These are phyloP conservation scores for Chrysopa pallens DNA, from an alignment of 1,140 invertebrate species.

Conservation along the genomic window DNA sequence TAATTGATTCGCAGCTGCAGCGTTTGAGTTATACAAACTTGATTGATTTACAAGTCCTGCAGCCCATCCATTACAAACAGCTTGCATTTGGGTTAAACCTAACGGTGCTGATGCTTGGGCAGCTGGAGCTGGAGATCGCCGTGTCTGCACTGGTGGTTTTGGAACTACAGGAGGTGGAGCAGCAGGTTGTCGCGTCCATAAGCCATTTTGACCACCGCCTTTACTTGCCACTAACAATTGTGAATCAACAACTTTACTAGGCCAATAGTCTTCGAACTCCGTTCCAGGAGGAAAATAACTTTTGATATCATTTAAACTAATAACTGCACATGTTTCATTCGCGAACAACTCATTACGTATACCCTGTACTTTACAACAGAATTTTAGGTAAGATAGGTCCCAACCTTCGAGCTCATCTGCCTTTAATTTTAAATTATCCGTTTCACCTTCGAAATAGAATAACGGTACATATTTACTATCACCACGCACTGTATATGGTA, in stretches of 20 bases:
- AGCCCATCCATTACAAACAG: slow-evolving; percentile 25
- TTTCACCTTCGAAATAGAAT: slow-evolving; percentile 89
- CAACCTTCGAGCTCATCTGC: slow-evolving; percentile 71
- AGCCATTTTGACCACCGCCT: slow-evolving; percentile 30
- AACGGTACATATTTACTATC: slow-evolving; percentile 74
- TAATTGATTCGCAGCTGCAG: slow-evolving; percentile 19
- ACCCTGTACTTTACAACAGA: slow-evolving; percentile 86
- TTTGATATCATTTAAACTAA: slow-evolving; percentile 75
- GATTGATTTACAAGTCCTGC: slow-evolving; percentile 28
- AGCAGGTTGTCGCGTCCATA: slow-evolving; percentile 39
- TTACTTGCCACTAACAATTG: slow-evolving; percentile 44
- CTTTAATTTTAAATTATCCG: slow-evolving; percentile 70
- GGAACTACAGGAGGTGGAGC: slow-evolving; percentile 21
- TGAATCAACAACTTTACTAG: slow-evolving; percentile 63
- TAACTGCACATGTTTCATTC: slow-evolving; percentile 73
- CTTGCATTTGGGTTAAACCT: slow-evolving; percentile 18
- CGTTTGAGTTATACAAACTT: slow-evolving; percentile 17
- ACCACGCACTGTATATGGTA: slow-evolving; percentile 77
- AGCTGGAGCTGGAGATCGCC: slow-evolving; percentile 25
- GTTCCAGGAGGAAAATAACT: slow-evolving; percentile 78
- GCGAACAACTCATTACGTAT: slow-evolving; percentile 80
- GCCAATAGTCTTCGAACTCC: slow-evolving; percentile 81
- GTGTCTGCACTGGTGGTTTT: slow-evolving; percentile 12
- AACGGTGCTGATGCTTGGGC: slow-evolving; percentile 26
- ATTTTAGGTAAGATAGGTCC: slow-evolving; percentile 83